A percentile compares a stretch with the other conserved stretches of the same genome.
phyloP scores from a whole-genome alignment of 2,113 vertebrate species.

The Madoqua kirkii region DNA sequence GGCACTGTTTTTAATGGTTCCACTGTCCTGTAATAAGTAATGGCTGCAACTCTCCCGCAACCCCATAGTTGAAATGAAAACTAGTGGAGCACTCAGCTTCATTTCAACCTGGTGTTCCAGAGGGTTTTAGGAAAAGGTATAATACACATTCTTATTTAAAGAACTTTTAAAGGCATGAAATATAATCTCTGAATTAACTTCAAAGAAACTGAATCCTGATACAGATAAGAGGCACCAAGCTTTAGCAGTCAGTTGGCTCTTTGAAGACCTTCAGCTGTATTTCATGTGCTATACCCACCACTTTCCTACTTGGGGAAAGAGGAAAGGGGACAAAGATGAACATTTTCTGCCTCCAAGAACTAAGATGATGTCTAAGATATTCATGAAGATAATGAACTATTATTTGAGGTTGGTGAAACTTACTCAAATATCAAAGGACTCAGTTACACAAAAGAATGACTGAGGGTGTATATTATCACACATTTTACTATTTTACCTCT shows the following conservation, averaged over 20 bases:
- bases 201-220: conserved; percentile 60
- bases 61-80: not conserved
- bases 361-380: not conserved
- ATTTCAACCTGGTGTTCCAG: conserved; percentile 34
- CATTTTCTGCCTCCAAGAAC: not conserved
- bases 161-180: conserved; percentile 47
- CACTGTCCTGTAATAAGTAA: not conserved
- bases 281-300: not conserved
- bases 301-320: not conserved
- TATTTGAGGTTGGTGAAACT: conserved; percentile 28
- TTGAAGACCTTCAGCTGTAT: conserved; percentile 42
- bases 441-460: not conserved
- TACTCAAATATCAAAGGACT: not conserved
- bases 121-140: conserved; percentile 12
- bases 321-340: conserved; percentile 23
- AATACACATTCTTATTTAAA: conserved; percentile 42
- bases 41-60: not conserved
- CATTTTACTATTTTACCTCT: not conserved
- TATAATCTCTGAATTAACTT: conserved; percentile 58
- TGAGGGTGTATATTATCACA: not conserved
- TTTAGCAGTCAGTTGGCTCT: conserved; percentile 3
- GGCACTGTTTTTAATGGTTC: not conserved
- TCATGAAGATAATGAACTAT: not conserved
- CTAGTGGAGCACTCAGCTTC: not conserved
- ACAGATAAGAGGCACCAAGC: conserved; percentile 34